phyloP scores from a whole-genome alignment of 2,797 vertebrate genomes.

The Coregonus sp. region DNA sequence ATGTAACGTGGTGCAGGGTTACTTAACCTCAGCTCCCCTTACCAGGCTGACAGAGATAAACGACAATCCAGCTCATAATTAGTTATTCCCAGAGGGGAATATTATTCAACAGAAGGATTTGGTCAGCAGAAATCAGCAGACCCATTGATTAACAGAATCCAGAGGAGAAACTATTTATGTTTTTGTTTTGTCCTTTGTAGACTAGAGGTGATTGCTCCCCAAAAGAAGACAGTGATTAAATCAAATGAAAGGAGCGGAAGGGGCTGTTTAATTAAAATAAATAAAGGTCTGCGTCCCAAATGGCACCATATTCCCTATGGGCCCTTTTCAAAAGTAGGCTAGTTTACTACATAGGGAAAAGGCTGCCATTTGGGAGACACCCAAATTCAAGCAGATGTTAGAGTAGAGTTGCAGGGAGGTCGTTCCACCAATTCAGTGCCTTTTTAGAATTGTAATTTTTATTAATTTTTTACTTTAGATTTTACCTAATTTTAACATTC shows the following conservation, averaged over 20 bases:
- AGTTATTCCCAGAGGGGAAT: background rate
- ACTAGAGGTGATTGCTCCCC: background rate
- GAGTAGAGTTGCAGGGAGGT: slow-evolving; percentile 1
- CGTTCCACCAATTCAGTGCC: no score
- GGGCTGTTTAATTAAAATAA: no score
- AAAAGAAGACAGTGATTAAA: background rate
- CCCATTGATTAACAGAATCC: no score
- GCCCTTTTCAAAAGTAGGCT: background rate
- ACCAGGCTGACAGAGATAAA: background rate
- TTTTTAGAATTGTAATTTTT: no score
- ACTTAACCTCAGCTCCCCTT: background rate
- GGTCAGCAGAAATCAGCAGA: no score
- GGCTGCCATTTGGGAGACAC: background rate
- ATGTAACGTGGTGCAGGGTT: background rate
- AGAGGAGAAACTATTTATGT: no score
- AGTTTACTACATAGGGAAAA: background rate
- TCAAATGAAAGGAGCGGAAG: no score
- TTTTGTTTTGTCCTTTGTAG: background rate
- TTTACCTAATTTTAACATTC: no score
- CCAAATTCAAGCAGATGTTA: background rate
- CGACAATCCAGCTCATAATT: background rate
- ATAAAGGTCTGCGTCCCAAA: background rate
- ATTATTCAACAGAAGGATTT: background rate
- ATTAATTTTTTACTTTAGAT: no score
- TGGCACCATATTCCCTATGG: background rate